Evolutionary conservation across 2,797 vertebrate genomes (phyloP).

Genomic region (Cryptoprocta ferox): DNA sequence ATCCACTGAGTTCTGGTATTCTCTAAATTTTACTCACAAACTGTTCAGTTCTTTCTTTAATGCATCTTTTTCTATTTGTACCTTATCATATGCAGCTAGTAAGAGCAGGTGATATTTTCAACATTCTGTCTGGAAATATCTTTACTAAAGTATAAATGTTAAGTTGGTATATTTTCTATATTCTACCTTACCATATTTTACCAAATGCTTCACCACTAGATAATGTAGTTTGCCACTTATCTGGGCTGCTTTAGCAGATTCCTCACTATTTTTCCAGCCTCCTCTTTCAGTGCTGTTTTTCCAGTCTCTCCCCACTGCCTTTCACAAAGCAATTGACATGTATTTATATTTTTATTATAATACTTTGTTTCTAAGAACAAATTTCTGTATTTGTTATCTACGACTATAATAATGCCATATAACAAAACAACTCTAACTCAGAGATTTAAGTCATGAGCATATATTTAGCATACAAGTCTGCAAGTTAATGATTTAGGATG

Average conservation of each 20-base stretch:
- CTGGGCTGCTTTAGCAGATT: background rate
- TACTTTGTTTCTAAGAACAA: background rate
- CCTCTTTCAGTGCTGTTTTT: background rate
- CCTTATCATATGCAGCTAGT: background rate
- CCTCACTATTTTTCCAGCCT: background rate
- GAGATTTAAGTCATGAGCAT: background rate
- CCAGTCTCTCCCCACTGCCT: background rate
- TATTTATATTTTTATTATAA: background rate
- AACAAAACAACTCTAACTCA: background rate
- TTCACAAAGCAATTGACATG: background rate
- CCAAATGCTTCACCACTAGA: background rate
- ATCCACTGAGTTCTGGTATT: background rate
- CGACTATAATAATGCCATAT: background rate
- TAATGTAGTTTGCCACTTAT: background rate
- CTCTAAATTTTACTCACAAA: background rate
- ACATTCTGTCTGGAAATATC: background rate
- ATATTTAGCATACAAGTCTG: background rate
- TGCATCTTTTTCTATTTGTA: background rate
- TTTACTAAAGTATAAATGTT: background rate
- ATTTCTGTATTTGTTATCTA: background rate
- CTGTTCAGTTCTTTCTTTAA: background rate
- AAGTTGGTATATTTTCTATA: constrained; percentile 13
- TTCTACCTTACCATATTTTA: background rate
- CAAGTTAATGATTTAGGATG: background rate
- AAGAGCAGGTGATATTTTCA: constrained; percentile 19